These are phyloP conservation scores for Odontocolon sp. DNA, from an alignment of 2,888 invertebrate genomes.

Conservation along the genomic window DNA sequence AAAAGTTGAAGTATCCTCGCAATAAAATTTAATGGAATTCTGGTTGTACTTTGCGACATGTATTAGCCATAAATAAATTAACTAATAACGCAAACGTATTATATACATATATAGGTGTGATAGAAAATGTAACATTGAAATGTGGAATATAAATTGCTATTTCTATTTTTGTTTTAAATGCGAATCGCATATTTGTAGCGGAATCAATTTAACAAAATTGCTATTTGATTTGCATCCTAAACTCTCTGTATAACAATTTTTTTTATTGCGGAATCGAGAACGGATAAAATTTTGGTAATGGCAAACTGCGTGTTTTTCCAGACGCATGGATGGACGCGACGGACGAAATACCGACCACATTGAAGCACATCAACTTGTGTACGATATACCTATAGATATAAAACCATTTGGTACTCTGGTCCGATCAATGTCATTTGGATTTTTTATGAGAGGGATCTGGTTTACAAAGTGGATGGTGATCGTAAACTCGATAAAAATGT, in stretches of 20 bases:
- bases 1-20: constrained; percentile 13
- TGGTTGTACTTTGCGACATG: neutral
- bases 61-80: neutral
- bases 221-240: no score
- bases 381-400: constrained; percentile 1
- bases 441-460: constrained; percentile 44
- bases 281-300: neutral
- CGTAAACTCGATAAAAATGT: constrained; percentile 37
- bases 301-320: neutral
- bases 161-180: no score
- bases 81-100: no score
- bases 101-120: no score
- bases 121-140: no score
- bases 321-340: no score
- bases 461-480: constrained; percentile 43
- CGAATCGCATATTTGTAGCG: neutral
- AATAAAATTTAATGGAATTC: neutral
- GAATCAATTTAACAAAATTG: neutral
- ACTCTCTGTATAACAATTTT: neutral
- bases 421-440: constrained; percentile 28
- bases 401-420: constrained; percentile 32
- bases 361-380: neutral
- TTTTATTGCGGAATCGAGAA: neutral
- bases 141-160: no score
- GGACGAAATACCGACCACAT: constrained; percentile 11